Percentiles rank a stretch among this genome's conserved stretches.
Evolutionary conservation across 2,797 vertebrate genomes (phyloP).

Genomic region (Carduelis carduelis): DNA sequence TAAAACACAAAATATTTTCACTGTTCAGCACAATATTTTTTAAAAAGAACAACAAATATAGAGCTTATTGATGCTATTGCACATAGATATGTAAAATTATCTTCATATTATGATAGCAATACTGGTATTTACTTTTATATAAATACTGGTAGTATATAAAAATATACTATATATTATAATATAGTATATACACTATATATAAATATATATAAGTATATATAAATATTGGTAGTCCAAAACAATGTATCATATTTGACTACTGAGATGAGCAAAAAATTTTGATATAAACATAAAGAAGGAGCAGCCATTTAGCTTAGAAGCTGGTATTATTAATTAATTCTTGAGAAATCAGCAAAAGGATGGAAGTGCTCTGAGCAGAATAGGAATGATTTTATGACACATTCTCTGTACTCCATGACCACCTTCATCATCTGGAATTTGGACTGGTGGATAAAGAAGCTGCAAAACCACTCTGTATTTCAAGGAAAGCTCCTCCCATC

Average conservation of each 20-base stretch:
- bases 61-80: background rate
- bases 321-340: background rate
- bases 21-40: background rate
- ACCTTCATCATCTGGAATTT: background rate
- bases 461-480: background rate
- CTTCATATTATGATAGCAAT: background rate
- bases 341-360: background rate
- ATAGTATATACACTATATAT: too few relatives aligned
- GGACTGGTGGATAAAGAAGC: background rate
- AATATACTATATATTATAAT: too few relatives aligned
- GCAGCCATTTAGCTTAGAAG: background rate
- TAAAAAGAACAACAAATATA: background rate
- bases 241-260: background rate
- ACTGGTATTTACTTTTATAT: too few relatives aligned
- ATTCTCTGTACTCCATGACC: fast-evolving
- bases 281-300: background rate
- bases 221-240: background rate
- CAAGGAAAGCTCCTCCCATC: background rate
- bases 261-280: background rate
- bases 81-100: background rate
- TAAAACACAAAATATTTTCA: background rate
- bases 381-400: background rate
- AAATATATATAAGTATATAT: too few relatives aligned
- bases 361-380: background rate
- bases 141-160: too few relatives aligned